Percentiles rank a stretch among this genome's conserved stretches.
phyloP scores from a whole-genome alignment of 1,140 invertebrate species.

The Achatina immaculata region DNA sequence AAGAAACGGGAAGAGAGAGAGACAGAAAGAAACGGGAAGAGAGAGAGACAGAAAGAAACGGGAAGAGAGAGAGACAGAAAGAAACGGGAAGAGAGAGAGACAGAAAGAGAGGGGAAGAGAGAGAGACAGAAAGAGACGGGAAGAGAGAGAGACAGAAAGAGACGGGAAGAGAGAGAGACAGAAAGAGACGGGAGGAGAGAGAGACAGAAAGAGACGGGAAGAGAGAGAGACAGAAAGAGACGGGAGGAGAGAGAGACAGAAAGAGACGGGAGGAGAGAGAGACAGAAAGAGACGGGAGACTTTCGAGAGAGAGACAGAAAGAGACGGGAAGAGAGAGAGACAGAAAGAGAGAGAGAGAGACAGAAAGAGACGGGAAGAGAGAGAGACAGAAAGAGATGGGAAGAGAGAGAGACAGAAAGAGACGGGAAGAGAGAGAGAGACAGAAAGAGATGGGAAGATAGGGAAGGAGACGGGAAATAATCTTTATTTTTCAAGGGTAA shows the following conservation, averaged over 20 bases:
- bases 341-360: conserved; percentile 30
- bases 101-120: conserved; percentile 39
- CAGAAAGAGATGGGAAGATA: too few relatives aligned
- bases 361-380: background rate
- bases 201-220: background rate
- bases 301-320: conserved; percentile 34
- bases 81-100: background rate
- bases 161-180: too few relatives aligned
- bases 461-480: too few relatives aligned
- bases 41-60: background rate
- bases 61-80: conserved; percentile 21
- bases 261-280: conserved; percentile 36
- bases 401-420: too few relatives aligned
- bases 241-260: conserved; percentile 40
- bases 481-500: too few relatives aligned
- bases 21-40: background rate
- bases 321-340: background rate
- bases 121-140: conserved; percentile 39
- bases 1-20: too few relatives aligned
- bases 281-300: conserved; percentile 38
- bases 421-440: too few relatives aligned
- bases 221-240: conserved; percentile 32
- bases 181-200: conserved; percentile 10
- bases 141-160: conserved; percentile 29
- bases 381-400: too few relatives aligned